Conservation (phyloP, 2,797 vertebrate species). For the Acestrorhynchus altus region DNA sequence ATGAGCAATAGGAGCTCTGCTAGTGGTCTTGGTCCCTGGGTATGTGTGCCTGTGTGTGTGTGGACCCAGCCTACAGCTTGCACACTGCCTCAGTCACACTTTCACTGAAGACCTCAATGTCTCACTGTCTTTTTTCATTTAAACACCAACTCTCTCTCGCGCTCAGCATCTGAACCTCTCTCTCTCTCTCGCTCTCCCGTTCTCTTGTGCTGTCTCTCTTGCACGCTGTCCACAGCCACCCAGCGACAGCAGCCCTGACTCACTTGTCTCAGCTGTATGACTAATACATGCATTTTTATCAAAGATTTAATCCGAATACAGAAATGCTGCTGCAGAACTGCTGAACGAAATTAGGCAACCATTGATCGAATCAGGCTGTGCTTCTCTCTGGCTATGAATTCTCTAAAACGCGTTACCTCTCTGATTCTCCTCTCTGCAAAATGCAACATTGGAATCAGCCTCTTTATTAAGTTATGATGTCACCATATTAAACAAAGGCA, state of each 20-base stretch:
- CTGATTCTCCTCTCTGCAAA: neutral
- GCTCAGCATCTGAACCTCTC: neutral
- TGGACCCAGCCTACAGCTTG: neutral
- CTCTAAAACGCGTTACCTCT: neutral
- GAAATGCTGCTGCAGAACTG: neutral
- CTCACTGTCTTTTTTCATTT: neutral
- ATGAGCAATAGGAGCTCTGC: neutral
- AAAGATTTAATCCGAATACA: constrained; percentile 12
- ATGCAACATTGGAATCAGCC: neutral
- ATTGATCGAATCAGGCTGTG: constrained; percentile 13
- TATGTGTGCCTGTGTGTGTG: too few relatives aligned
- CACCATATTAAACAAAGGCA: constrained; percentile 18
- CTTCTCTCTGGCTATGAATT: neutral
- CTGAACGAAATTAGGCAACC: constrained; percentile 7
- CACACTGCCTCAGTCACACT: neutral
- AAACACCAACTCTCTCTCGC: constrained; percentile 7
- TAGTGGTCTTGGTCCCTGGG: neutral
- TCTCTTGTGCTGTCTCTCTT: neutral
- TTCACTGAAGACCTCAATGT: constrained; percentile 8
- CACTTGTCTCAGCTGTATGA: constrained; percentile 32
- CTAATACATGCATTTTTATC: constrained; percentile 35
- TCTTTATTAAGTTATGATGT: constrained; percentile 17
- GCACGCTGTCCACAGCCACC: neutral
- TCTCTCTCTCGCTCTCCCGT: constrained; percentile 3
- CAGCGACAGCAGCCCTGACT: constrained; percentile 28